phyloP scores from a whole-genome alignment of 1,140 invertebrate species.

The Yoshiicerus persimilis region DNA sequence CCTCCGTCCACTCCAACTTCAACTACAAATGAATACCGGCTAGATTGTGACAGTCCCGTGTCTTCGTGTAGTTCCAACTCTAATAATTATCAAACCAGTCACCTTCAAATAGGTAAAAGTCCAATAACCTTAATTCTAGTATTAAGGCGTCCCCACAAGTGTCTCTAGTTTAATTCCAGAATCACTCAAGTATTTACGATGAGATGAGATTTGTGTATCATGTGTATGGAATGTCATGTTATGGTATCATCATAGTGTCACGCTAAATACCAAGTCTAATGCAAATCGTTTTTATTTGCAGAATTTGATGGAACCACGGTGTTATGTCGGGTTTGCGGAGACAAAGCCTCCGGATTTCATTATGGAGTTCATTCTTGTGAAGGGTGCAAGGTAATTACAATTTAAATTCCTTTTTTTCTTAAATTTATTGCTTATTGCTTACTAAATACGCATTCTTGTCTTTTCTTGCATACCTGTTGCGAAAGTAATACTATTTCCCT shows the following conservation, averaged over 20 bases:
- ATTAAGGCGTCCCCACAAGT: too few relatives aligned
- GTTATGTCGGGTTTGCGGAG: constrained; percentile 97
- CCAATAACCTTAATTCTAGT: neutral
- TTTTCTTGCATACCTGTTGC: too few relatives aligned
- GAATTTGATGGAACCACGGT: constrained; percentile 99
- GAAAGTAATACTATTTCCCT: too few relatives aligned
- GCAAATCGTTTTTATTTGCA: constrained; percentile 65
- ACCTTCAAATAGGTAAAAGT: neutral
- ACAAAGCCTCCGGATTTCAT: constrained; percentile 98
- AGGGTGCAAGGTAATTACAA: constrained; percentile 92
- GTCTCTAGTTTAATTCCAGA: neutral
- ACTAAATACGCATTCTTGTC: too few relatives aligned
- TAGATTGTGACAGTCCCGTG: constrained; percentile 4
- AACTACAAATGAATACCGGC: neutral
- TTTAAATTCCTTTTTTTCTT: neutral
- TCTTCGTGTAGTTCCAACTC: neutral
- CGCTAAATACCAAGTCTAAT: too few relatives aligned
- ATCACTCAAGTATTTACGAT: neutral
- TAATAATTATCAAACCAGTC: neutral
- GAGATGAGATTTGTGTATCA: neutral
- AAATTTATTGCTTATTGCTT: neutral
- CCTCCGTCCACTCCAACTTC: constrained; percentile 4
- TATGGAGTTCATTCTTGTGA: constrained; percentile 99
- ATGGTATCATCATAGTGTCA: too few relatives aligned
- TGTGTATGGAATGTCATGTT: neutral